A percentile compares a stretch with the other conserved stretches of the same genome.
Conservation (phyloP, 2,888 invertebrate species). For the Fissipunctia ypsillon region DNA sequence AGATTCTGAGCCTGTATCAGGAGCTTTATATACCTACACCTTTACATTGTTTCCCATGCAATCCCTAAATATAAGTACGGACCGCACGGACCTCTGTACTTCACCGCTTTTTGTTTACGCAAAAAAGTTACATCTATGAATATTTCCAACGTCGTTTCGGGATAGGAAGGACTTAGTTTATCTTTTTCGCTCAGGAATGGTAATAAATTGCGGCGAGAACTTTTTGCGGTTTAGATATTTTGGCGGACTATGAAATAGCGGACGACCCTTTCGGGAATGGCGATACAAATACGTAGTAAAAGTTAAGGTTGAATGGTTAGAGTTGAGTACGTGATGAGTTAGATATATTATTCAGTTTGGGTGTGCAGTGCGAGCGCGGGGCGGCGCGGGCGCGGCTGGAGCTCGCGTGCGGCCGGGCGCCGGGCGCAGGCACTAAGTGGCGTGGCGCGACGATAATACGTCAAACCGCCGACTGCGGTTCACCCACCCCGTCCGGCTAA, state of each 20-base stretch:
- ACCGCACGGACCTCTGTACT: constrained; percentile 55
- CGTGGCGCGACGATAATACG: constrained; percentile 82
- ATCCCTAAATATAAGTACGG: constrained; percentile 66
- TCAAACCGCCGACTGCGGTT: constrained; percentile 82
- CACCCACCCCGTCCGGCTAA: constrained; percentile 72
- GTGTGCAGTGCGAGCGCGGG: constrained; percentile 44
- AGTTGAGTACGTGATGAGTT: constrained; percentile 63
- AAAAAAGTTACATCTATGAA: constrained; percentile 67
- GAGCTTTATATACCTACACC: constrained; percentile 73
- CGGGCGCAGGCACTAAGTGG: constrained; percentile 77
- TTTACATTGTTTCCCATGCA: constrained; percentile 76
- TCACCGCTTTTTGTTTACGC: constrained; percentile 70
- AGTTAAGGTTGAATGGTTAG: constrained; percentile 62
- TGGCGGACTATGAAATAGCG: constrained; percentile 56
- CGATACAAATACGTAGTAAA: constrained; percentile 59
- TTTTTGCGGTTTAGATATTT: constrained; percentile 66
- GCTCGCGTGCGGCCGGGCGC: constrained; percentile 62
- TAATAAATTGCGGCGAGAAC: constrained; percentile 64
- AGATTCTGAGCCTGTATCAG: constrained; percentile 79
- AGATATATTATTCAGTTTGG: constrained; percentile 61
- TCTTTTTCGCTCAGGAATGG: constrained; percentile 65
- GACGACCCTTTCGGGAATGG: constrained; percentile 63
- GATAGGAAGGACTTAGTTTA: constrained; percentile 66
- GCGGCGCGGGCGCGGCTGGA: constrained; percentile 53
- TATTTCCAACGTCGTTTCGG: constrained; percentile 63